These are phyloP conservation scores for Pachypanchax playfairii DNA, from an alignment of 2,113 vertebrate species.

Conservation along the genomic window DNA sequence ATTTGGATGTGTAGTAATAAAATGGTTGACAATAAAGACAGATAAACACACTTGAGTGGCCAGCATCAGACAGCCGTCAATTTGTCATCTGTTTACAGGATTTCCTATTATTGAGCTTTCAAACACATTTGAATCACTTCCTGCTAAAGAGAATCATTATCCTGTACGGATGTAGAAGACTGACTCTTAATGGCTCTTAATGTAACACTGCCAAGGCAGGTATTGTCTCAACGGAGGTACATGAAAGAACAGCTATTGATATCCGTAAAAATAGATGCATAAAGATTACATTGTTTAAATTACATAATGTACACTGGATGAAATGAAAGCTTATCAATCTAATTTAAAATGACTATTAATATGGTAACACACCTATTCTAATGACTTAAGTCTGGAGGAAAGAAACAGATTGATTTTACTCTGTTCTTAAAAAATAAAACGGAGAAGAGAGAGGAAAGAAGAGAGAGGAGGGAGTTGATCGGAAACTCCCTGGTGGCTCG, in stretches of 20 bases:
- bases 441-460: too few species aligned
- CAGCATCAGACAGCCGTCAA: not conserved
- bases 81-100: conserved; percentile 28
- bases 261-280: not conserved
- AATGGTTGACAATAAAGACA: conserved; percentile 7
- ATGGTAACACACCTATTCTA: conserved; percentile 4
- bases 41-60: not conserved
- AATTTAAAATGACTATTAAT: not conserved
- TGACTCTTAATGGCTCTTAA: not conserved
- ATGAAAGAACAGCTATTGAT: not conserved
- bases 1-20: too few species aligned
- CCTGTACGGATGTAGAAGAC: conserved; percentile 2
- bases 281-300: not conserved
- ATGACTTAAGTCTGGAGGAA: conserved; percentile 33
- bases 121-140: conserved; percentile 23
- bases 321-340: not conserved
- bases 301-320: not conserved
- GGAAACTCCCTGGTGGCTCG: conserved; percentile 68
- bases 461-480: conserved; percentile 46
- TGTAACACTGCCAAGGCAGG: not conserved
- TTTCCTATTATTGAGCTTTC: conserved; percentile 41
- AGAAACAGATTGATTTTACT: conserved; percentile 33
- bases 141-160: conserved; percentile 22
- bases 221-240: not conserved
- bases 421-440: not conserved